Conservation (phyloP, 2,113 vertebrate species). For the Mastomys coucha region DNA sequence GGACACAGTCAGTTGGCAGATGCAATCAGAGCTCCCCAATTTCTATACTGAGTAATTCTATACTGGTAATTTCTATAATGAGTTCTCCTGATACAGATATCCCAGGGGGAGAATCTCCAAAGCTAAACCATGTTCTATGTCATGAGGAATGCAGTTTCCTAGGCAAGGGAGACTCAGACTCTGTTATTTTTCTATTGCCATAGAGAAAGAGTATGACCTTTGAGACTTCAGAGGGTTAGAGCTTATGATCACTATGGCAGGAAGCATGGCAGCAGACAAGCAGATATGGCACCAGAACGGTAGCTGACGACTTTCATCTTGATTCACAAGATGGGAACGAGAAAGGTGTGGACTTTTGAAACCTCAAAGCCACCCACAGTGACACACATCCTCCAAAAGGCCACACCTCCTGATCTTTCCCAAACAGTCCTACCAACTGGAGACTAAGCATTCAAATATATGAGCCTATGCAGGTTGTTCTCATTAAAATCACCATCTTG, state of each 20-base stretch:
- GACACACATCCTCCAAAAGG: neutral
- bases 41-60: accelerated
- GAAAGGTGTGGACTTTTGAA: neutral
- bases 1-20: neutral
- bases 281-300: neutral
- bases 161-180: no score
- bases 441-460: neutral
- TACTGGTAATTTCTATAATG: accelerated
- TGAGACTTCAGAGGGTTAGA: neutral
- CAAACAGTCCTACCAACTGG: neutral
- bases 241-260: neutral
- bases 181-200: neutral
- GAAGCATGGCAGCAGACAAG: neutral
- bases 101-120: neutral
- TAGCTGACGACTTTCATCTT: neutral
- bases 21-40: accelerated
- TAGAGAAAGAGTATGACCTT: neutral
- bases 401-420: neutral
- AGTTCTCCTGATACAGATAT: no score
- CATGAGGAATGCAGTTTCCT: no score
- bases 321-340: neutral
- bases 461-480: neutral
- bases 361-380: neutral
- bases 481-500: neutral
- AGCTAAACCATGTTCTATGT: neutral